Conservation (phyloP, 2,888 invertebrate genomes). For the Anarsia innoxiella region DNA sequence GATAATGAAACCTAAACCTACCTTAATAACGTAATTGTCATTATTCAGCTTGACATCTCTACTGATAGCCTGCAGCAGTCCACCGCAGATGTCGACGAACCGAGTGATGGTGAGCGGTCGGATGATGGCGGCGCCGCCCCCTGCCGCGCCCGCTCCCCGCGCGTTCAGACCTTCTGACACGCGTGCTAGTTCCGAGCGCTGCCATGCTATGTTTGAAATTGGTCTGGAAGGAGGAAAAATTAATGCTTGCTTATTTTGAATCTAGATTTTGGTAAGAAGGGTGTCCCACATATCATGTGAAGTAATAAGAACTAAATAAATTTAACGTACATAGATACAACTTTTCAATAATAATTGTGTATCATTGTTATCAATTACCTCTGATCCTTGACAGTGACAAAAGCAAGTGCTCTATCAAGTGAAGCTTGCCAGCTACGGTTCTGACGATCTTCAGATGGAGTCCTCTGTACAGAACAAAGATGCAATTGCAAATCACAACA, state of each 20-base stretch:
- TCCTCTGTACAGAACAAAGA: conserved; percentile 36
- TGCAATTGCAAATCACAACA: too few species aligned
- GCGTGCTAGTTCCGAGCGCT: conserved; percentile 38
- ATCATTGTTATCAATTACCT: too few species aligned
- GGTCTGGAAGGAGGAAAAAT: too few species aligned
- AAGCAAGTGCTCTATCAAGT: conserved; percentile 54
- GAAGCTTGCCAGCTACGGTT: conserved; percentile 47
- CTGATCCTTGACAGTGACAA: conserved; percentile 58
- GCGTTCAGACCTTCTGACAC: conserved; percentile 33
- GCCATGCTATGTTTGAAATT: conserved; percentile 47
- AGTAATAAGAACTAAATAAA: too few species aligned
- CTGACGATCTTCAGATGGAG: conserved; percentile 53
- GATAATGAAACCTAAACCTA: too few species aligned
- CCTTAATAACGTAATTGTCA: conserved; percentile 64
- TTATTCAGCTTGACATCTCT: conserved; percentile 45
- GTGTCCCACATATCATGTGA: too few species aligned
- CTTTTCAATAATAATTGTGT: too few species aligned
- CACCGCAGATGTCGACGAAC: conserved; percentile 52
- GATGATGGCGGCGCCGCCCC: conserved; percentile 33
- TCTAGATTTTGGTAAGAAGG: too few species aligned
- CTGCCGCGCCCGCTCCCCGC: conserved; percentile 22
- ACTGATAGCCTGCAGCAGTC: conserved; percentile 35
- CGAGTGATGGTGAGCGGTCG: conserved; percentile 64
- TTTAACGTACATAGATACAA: too few species aligned
- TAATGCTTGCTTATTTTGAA: too few species aligned